A percentile compares a stretch with the other conserved stretches of the same genome.
Conservation (phyloP, 2,888 invertebrate genomes). For the Chorisops tibialis region DNA sequence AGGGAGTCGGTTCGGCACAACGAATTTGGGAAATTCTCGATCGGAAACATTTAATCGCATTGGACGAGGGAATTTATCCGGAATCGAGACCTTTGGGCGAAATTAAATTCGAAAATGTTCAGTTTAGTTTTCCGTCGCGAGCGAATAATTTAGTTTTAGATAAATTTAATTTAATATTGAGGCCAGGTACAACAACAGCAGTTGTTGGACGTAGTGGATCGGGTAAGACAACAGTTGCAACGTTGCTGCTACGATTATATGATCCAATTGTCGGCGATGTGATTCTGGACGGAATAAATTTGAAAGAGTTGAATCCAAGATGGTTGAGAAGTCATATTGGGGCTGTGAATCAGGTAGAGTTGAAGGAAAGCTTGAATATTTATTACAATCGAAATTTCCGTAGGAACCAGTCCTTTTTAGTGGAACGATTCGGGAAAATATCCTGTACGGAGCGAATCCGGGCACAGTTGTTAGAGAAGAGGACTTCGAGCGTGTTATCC, state of each 20-base stretch:
- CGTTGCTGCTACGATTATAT: constrained; percentile 78
- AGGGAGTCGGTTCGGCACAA: constrained; percentile 86
- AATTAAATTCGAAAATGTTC: constrained; percentile 70
- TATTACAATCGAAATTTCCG: not conserved
- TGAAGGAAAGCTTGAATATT: too few relatives aligned
- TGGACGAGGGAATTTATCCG: constrained; percentile 53
- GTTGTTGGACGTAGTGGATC: constrained; percentile 88
- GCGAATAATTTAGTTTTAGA: constrained; percentile 60
- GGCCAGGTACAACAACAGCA: constrained; percentile 71
- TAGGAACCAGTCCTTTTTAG: constrained; percentile 88
- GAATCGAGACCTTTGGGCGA: constrained; percentile 54
- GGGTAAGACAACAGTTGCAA: constrained; percentile 90
- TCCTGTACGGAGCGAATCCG: constrained; percentile 75
- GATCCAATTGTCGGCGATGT: constrained; percentile 74
- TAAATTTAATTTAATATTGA: constrained; percentile 63
- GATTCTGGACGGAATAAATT: constrained; percentile 71
- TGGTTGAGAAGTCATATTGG: constrained; percentile 87
- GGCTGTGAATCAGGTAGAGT: constrained; percentile 72
- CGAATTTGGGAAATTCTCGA: constrained; percentile 89
- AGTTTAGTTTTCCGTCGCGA: constrained; percentile 70
- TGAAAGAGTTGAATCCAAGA: constrained; percentile 71
- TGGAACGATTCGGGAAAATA: constrained; percentile 84
- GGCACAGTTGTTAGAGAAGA: constrained; percentile 55
- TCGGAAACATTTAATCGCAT: constrained; percentile 71
- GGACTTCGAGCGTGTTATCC: constrained; percentile 61